Conservation (phyloP, 2,888 invertebrate genomes). For the Hyalella azteca region DNA sequence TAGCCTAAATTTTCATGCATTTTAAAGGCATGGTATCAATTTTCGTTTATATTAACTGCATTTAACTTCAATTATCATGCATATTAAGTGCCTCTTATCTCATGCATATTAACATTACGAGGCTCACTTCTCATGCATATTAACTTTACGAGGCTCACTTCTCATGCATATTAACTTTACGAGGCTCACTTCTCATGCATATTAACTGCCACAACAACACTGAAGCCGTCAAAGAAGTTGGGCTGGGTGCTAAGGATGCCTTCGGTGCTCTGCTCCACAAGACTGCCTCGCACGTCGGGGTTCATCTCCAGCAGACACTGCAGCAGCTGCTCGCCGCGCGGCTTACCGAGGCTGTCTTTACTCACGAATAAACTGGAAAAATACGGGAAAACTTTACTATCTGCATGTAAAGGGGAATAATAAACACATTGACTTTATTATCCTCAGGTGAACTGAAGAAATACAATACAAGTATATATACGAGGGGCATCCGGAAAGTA, state of each 20-base stretch:
- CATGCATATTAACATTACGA: too few relatives aligned
- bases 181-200: constrained; percentile 71
- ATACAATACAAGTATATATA: neutral
- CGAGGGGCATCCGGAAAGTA: neutral
- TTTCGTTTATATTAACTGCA: constrained; percentile 14
- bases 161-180: neutral
- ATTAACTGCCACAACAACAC: constrained; percentile 82
- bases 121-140: neutral
- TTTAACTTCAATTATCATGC: neutral
- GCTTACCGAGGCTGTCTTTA: constrained; percentile 77
- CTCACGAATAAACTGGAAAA: constrained; percentile 85
- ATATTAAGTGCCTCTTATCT: too few relatives aligned
- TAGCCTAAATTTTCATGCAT: too few relatives aligned
- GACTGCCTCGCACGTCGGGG: constrained; percentile 90
- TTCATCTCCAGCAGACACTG: constrained; percentile 87
- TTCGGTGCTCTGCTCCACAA: constrained; percentile 86
- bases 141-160: neutral
- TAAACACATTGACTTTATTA: neutral
- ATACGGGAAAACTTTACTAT: constrained; percentile 29
- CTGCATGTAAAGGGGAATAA: neutral
- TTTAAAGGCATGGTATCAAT: too few relatives aligned
- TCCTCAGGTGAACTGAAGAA: neutral
- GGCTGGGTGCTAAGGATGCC: constrained; percentile 83
- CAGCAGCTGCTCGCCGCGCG: constrained; percentile 83
- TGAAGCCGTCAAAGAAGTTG: constrained; percentile 85